Base-by-base conservation (phyloP, 2,113 vertebrate species). In the Polypterus senegalus region DNA sequence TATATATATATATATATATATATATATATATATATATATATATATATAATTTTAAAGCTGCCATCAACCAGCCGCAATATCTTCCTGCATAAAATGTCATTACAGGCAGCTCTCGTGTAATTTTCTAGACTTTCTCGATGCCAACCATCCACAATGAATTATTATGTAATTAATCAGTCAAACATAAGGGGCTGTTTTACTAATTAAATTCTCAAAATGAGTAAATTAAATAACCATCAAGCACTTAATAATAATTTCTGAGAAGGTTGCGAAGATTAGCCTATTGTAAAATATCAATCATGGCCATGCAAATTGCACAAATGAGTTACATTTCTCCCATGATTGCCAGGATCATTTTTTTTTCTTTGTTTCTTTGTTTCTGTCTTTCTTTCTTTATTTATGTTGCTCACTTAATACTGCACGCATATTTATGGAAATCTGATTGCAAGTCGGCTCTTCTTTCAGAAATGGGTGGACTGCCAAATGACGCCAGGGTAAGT, bases 191-290 rank as follows among this genome's bases (percentile, higher is more conserved):
- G 87, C 81, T 93, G 86, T 89, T 92, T 92, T 92, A 85, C 91
- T 92, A 93, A 94, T 97, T 95, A 92, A 90, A 94, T 91, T 87
- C 59, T 73, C 80, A 87, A 89, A 88, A 89, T 86, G 77, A 85
- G 69, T 74, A 79, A 88, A 92, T 89, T 85, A 90, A 93, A 89
- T 81, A 84, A 84, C 75, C 77, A 76, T 73, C 81, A 83, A 88
- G 89, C 81, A 83, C 78, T 91, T 88, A 88, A 89, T 92, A 81
- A 84, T 68, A 5, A 79, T 72, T 90, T 88, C 82, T 79, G 74
- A 85, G 74, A 54, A 66, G 68, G 71, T 67, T 66, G 77, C 70
- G 65, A 76, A 75, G 65, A 73, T 68, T 71, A 75, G 82, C 84
- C 77, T 63, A 82, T 80, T 77, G 77, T 64, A 67, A 82, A 65